phyloP scores from a whole-genome alignment of 2,888 invertebrate species.

The Mythimna albipuncta region DNA sequence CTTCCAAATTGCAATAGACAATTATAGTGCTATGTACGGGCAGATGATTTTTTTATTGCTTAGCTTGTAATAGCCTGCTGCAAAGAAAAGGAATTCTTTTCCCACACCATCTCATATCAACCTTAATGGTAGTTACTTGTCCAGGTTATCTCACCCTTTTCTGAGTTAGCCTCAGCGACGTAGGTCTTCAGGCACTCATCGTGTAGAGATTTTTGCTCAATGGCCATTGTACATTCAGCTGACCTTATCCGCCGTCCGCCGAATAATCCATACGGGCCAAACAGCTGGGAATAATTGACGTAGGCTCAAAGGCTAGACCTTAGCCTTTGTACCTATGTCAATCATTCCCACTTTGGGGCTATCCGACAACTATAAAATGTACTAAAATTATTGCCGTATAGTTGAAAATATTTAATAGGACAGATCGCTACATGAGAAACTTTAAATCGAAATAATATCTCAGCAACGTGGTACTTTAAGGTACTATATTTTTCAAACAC shows the following conservation, averaged over 20 bases:
- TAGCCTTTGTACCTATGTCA: not conserved
- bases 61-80: too few relatives aligned
- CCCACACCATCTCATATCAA: too few relatives aligned
- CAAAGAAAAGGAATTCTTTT: too few relatives aligned
- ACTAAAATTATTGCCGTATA: not conserved
- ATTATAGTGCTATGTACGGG: not conserved
- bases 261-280: too few relatives aligned
- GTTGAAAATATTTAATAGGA: too few relatives aligned
- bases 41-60: too few relatives aligned
- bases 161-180: too few relatives aligned
- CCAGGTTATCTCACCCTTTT: not conserved
- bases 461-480: not conserved
- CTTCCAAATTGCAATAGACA: too few relatives aligned
- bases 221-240: not conserved
- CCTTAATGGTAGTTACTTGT: not conserved
- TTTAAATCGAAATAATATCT: not conserved
- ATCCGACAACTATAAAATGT: not conserved
- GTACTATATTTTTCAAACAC: too few relatives aligned
- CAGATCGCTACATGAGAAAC: too few relatives aligned
- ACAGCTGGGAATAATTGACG: too few relatives aligned
- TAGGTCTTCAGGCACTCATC: not conserved
- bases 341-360: not conserved
- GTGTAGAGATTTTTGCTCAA: not conserved
- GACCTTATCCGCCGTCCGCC: not conserved
- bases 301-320: too few relatives aligned